Evolutionary conservation across 2,113 vertebrate species (phyloP).

Genomic region (Laticauda colubrina): DNA sequence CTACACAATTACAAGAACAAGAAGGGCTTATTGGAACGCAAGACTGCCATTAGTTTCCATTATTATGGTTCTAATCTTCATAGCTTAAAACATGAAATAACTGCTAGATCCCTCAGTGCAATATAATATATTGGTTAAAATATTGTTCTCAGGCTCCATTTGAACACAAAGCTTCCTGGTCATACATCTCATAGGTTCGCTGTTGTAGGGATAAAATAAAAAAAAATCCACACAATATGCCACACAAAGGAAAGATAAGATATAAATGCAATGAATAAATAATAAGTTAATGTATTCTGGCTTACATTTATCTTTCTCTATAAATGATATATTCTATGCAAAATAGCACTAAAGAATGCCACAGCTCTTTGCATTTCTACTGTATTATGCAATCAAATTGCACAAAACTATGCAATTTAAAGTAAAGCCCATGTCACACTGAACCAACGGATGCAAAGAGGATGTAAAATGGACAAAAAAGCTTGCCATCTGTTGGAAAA

Average conservation of each 20-base stretch:
- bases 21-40: not conserved
- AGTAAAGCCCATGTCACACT: no score
- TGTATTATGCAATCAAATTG: not conserved
- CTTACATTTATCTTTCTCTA: not conserved
- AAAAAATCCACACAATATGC: not conserved
- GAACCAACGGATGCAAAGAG: no score
- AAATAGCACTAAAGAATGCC: not conserved
- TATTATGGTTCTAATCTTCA: not conserved
- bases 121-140: not conserved
- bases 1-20: not conserved
- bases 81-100: not conserved
- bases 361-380: not conserved
- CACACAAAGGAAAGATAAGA: not conserved
- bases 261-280: not conserved
- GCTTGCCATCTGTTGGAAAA: no score
- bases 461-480: no score
- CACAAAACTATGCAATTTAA: not conserved
- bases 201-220: not conserved
- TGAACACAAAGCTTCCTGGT: not conserved
- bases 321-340: not conserved
- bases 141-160: not conserved
- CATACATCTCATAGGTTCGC: not conserved
- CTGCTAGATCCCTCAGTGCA: not conserved
- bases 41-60: not conserved
- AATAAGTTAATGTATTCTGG: not conserved